Evolutionary conservation across 2,797 vertebrate species (phyloP).

Genomic region (Syngnathus acus): DNA sequence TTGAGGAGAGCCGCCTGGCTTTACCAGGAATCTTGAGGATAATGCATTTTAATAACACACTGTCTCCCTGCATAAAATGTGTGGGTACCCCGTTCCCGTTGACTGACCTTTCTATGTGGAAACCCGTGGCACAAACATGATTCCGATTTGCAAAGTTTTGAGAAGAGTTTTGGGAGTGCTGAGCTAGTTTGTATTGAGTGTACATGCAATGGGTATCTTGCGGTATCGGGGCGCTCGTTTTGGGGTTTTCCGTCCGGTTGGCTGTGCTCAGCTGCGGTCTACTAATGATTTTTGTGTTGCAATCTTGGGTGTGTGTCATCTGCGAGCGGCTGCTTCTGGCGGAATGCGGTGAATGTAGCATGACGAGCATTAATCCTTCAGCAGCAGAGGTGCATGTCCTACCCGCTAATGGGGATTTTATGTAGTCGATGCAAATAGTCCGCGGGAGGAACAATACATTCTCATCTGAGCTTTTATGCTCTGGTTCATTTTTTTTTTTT

Average conservation of each 20-base stretch:
- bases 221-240: constrained; percentile 31
- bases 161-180: constrained; percentile 25
- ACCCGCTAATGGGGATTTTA: constrained; percentile 53
- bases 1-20: constrained; percentile 42
- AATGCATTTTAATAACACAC: constrained; percentile 27
- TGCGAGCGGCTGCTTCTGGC: constrained; percentile 39
- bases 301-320: constrained; percentile 22
- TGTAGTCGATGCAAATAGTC: constrained; percentile 61
- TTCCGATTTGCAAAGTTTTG: constrained; percentile 29
- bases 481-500: constrained; percentile 6
- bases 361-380: constrained; percentile 56
- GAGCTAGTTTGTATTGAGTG: constrained; percentile 24
- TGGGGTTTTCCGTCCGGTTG: constrained; percentile 17
- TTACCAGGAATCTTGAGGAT: constrained; percentile 54
- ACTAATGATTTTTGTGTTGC: constrained; percentile 36
- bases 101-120: constrained; percentile 54
- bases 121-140: constrained; percentile 20
- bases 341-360: constrained; percentile 48
- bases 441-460: constrained; percentile 40
- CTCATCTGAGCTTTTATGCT: constrained; percentile 19
- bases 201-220: background rate
- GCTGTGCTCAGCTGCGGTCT: constrained; percentile 25
- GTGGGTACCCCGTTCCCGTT: constrained; percentile 19
- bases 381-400: constrained; percentile 38
- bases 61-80: constrained; percentile 13